A percentile compares a stretch with the other conserved stretches of the same genome.
These are phyloP conservation scores for Fragum fragum DNA, from an alignment of 2,888 invertebrate genomes.

Conservation along the genomic window DNA sequence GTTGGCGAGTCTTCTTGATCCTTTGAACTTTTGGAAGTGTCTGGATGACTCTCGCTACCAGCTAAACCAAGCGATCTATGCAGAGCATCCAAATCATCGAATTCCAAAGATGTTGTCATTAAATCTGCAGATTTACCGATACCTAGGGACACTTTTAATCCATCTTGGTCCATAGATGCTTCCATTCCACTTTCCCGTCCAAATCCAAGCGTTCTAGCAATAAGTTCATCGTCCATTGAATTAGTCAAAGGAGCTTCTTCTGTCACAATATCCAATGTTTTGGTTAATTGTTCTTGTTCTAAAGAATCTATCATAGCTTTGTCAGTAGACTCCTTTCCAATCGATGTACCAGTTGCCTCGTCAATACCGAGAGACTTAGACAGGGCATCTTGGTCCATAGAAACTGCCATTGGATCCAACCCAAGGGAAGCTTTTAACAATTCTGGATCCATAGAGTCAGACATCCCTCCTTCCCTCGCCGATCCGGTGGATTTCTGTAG, in stretches of 20 bases:
- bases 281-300: constrained; percentile 53
- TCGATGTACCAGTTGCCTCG: constrained; percentile 60
- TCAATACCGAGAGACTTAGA: constrained; percentile 59
- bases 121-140: constrained; percentile 57
- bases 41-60: constrained; percentile 53
- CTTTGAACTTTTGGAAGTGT: constrained; percentile 22
- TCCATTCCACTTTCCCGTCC: constrained; percentile 54
- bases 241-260: constrained; percentile 53
- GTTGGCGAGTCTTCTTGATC: constrained; percentile 36
- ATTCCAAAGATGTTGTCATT: constrained; percentile 61
- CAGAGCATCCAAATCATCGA: constrained; percentile 65
- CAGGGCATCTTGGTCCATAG: constrained; percentile 64
- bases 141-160: constrained; percentile 56
- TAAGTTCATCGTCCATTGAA: constrained; percentile 62
- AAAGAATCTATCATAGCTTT: constrained; percentile 66
- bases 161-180: constrained; percentile 52
- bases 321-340: constrained; percentile 55
- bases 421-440: constrained; percentile 48
- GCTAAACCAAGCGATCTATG: constrained; percentile 65
- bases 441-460: constrained; percentile 65
- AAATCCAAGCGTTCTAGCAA: constrained; percentile 50
- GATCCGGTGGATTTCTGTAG: constrained; percentile 59
- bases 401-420: constrained; percentile 45
- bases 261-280: constrained; percentile 47
- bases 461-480: constrained; percentile 47